Base-by-base conservation (phyloP, 2,888 invertebrate species). In the Plusia festucae region DNA sequence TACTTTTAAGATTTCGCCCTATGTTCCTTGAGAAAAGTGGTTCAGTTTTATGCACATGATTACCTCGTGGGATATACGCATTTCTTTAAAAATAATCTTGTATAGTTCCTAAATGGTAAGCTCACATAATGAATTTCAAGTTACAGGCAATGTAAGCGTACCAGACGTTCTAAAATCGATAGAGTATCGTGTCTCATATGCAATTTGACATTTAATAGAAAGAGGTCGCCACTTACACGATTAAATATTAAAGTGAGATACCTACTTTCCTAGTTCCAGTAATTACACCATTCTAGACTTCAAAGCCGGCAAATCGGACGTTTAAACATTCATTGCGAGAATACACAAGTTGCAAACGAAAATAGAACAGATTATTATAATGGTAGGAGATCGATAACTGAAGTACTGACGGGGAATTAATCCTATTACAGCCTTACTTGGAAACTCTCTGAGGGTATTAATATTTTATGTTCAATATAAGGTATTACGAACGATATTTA, bases 311-410 rank as follows among this genome's bases (percentile, higher is more conserved):
- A 22, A 62, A 65, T 65, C 44, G 16, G 49, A 13, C n/a, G 15
- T 53, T 79, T 18, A 74, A 74, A 65, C 15, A 78, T 78, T 68
- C 62, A 78, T 60, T 53, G 46, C 5, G 54, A n/a, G 53, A 60
- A 63, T n/a, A 60, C 22, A 63, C 56, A 32, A 44, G 16, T 46
- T 53, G 53, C 44, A 44, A n/a, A 74, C 67, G 34, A 63, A 81
- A 78, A 79, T 81, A 81, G 54, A 68, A 27, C 32, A 52, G 44
- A 60, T 66, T 70, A 70, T 53, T 54, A 30, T 30, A 67, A 66
- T 20, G 32, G 20, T 22, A 49, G 46, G 20, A 57, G 52, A 65
- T 78, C 79, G 56, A 79, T 81, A 62, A 51, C 34, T 40, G 16
- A 63, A 56, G 66, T 74, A 69, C 65, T n/a, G 57, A 54, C 53